Evolutionary conservation across 2,888 invertebrate genomes (phyloP).

Genomic region (Ichneumoninae sp.): DNA sequence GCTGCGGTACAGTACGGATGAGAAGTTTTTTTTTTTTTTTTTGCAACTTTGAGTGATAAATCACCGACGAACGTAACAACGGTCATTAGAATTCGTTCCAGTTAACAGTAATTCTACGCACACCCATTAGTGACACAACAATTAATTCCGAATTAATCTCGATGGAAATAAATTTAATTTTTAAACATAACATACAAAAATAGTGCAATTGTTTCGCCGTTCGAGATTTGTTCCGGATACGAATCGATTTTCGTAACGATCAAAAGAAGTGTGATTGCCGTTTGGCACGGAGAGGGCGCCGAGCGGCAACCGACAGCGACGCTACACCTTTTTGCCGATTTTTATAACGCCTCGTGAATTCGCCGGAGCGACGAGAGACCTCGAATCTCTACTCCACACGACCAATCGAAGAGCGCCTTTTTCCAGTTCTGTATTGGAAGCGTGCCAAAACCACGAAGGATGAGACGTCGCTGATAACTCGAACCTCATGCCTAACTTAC

Average conservation of each 20-base stretch:
- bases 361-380: background rate
- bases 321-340: constrained; percentile 24
- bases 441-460: constrained; percentile 41
- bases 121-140: constrained; percentile 7
- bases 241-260: constrained; percentile 8
- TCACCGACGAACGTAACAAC: constrained; percentile 36
- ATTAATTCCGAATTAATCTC: background rate
- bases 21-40: constrained; percentile 15
- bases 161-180: background rate
- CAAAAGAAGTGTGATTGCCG: constrained; percentile 28
- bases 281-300: constrained; percentile 16
- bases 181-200: background rate
- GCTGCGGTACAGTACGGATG: background rate
- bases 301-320: constrained; percentile 8
- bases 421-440: constrained; percentile 40
- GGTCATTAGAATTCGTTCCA: constrained; percentile 32
- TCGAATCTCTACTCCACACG: background rate
- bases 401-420: constrained; percentile 34
- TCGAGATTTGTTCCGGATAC: background rate
- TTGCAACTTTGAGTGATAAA: constrained; percentile 16
- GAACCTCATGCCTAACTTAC: constrained; percentile 44
- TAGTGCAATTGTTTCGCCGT: background rate
- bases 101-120: constrained; percentile 24
- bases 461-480: constrained; percentile 38
- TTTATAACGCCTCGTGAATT: constrained; percentile 48